A percentile compares a stretch with the other conserved stretches of the same genome.
Conservation (phyloP, 2,888 invertebrate genomes). For the Hyposoter dolosus region DNA sequence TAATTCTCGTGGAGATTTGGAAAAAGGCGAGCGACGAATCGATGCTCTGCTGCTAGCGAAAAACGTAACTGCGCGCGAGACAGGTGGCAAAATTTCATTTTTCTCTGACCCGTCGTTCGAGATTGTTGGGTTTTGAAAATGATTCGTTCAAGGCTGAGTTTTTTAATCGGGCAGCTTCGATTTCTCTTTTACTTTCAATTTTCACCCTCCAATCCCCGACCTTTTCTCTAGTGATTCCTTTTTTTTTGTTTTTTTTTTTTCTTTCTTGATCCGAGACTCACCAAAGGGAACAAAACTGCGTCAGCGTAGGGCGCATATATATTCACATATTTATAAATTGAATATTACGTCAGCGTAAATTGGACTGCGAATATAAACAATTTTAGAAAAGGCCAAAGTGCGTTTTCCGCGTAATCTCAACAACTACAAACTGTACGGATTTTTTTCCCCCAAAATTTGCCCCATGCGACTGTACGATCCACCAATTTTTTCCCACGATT, state of each 20-base stretch:
- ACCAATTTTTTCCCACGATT: not conserved
- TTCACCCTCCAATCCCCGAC: not conserved
- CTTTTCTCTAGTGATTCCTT: not conserved
- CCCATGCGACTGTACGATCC: not conserved
- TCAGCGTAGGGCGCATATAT: slow-evolving; percentile 35
- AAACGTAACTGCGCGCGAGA: slow-evolving; percentile 52
- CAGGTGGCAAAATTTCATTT: slow-evolving; percentile 62
- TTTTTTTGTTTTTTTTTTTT: no score
- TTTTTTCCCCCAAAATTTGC: not conserved
- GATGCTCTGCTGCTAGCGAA: not conserved
- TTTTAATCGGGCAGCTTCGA: not conserved
- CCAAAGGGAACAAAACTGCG: slow-evolving; percentile 64
- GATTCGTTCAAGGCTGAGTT: not conserved
- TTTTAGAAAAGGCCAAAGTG: not conserved
- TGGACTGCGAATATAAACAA: not conserved
- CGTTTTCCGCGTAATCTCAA: not conserved
- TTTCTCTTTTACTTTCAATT: not conserved
- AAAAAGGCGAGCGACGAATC: no score
- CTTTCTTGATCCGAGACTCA: slow-evolving; percentile 47
- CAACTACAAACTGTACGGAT: not conserved
- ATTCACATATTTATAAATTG: slow-evolving; percentile 5
- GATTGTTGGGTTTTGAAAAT: not conserved
- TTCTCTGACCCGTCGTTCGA: not conserved
- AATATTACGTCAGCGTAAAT: not conserved
- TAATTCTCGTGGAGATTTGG: no score